Conservation (phyloP, 2,888 invertebrate species). For the Eledona agricola region DNA sequence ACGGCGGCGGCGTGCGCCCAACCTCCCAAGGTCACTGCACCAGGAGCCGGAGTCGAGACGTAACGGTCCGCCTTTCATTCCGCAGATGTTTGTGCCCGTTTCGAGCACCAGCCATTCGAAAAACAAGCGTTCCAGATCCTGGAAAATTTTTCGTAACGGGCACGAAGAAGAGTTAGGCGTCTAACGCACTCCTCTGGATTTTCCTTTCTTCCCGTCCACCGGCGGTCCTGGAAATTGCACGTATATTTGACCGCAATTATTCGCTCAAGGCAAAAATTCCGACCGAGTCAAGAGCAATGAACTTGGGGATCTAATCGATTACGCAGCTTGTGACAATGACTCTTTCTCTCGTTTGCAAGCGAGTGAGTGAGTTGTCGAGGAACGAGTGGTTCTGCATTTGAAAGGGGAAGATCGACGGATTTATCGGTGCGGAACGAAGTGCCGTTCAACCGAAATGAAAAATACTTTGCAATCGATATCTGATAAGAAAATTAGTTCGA, state of each 20-base stretch:
- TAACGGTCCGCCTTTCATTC: conserved; percentile 49
- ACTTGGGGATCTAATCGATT: conserved; percentile 36
- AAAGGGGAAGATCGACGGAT: no score
- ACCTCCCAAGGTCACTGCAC: conserved; percentile 50
- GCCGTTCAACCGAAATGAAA: no score
- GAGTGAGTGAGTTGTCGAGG: background rate
- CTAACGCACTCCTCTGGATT: no score
- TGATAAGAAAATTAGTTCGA: no score
- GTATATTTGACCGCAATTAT: conserved; percentile 31
- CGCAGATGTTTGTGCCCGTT: conserved; percentile 45
- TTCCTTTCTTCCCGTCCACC: no score
- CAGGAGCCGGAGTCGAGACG: conserved; percentile 40
- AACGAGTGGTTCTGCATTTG: no score
- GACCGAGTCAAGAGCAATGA: conserved; percentile 36
- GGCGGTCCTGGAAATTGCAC: conserved; percentile 21
- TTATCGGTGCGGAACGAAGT: no score
- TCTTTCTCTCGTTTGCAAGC: conserved; percentile 20
- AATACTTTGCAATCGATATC: no score
- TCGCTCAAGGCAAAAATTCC: conserved; percentile 35
- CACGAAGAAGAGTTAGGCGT: no score
- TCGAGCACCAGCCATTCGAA: no score
- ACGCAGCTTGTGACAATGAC: conserved; percentile 30
- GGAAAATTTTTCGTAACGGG: no score
- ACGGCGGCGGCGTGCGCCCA: conserved; percentile 26
- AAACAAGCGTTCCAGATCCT: no score